A percentile compares a stretch with the other conserved stretches of the same genome.
phyloP scores from a whole-genome alignment of 2,888 invertebrate genomes.

The Drosophila cognata region DNA sequence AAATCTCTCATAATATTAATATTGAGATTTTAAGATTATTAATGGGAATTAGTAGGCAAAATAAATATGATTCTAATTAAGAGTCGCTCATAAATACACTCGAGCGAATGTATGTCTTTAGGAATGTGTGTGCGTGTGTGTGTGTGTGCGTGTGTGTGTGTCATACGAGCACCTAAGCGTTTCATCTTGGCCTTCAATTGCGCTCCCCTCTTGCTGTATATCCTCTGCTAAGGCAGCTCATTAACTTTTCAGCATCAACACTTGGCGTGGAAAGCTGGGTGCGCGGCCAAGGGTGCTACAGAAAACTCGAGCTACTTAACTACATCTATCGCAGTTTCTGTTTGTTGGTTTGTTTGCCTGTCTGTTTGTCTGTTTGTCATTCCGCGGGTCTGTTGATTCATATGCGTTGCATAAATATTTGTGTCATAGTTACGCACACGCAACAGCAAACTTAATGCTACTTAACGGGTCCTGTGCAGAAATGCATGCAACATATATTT shows the following conservation, averaged over 20 bases:
- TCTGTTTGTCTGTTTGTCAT: conserved; percentile 33
- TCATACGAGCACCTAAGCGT: background rate
- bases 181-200: conserved; percentile 41
- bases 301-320: conserved; percentile 77
- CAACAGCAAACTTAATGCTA: conserved; percentile 5
- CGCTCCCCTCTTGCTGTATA: conserved; percentile 1
- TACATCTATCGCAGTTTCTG: conserved; percentile 61
- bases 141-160: background rate
- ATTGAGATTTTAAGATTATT: background rate
- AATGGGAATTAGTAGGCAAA: background rate
- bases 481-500: conserved; percentile 45
- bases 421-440: conserved; percentile 41
- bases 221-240: conserved; percentile 54
- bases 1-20: background rate
- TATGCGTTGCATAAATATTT: conserved; percentile 71
- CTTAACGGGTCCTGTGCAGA: conserved; percentile 24
- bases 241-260: conserved; percentile 70
- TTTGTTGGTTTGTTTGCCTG: conserved; percentile 31
- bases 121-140: background rate
- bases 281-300: conserved; percentile 56
- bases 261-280: conserved; percentile 45
- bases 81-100: background rate
- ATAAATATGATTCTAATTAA: conserved; percentile 1
- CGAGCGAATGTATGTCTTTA: too few relatives aligned
- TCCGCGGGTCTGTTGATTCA: conserved; percentile 49